These are phyloP conservation scores for Forbesichthys agassizii DNA, from an alignment of 2,113 vertebrate species.

Conservation along the genomic window DNA sequence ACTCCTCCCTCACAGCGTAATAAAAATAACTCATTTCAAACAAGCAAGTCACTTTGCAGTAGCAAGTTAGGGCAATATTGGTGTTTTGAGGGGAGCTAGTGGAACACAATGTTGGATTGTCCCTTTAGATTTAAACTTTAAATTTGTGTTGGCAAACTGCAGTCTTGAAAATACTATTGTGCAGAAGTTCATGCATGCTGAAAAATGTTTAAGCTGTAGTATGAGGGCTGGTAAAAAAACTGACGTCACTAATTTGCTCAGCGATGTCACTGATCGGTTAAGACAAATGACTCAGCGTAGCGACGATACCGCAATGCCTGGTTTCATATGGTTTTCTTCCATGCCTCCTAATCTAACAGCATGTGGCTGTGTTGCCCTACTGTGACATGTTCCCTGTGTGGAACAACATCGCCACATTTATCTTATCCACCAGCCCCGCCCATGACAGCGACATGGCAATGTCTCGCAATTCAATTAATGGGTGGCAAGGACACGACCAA, in stretches of 20 bases:
- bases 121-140: no score
- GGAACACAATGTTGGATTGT: no score
- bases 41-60: no score
- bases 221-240: not conserved
- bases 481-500: conserved; percentile 36
- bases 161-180: no score
- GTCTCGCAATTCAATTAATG: conserved; percentile 58
- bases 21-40: no score
- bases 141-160: no score
- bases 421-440: conserved; percentile 35
- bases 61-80: no score
- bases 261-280: not conserved
- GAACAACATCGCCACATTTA: conserved; percentile 48
- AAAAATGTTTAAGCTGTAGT: not conserved
- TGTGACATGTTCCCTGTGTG: conserved; percentile 24
- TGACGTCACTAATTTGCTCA: not conserved
- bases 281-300: conserved; percentile 4
- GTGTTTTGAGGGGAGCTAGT: no score
- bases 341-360: conserved; percentile 34
- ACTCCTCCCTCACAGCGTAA: no score
- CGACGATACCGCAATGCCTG: conserved; percentile 27
- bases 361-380: conserved; percentile 22
- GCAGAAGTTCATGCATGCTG: not conserved
- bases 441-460: conserved; percentile 44
- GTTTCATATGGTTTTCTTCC: conserved; percentile 14